phyloP scores from a whole-genome alignment of 2,888 invertebrate species.

The Xylocampa areola region DNA sequence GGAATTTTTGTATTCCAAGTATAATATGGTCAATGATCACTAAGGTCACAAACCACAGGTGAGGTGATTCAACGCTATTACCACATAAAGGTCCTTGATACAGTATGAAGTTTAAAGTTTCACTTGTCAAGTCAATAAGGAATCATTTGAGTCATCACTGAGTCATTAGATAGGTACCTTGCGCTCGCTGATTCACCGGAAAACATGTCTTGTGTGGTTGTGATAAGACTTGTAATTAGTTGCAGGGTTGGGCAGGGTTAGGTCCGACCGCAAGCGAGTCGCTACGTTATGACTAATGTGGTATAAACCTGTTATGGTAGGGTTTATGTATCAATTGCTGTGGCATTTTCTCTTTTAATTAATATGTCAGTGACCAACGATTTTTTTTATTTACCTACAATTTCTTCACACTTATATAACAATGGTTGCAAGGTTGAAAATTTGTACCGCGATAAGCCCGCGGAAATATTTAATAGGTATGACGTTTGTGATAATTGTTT shows the following conservation, averaged over 20 bases:
- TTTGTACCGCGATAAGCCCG: no score
- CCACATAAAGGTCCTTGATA: conserved; percentile 58
- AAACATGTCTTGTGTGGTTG: conserved; percentile 53
- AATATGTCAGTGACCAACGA: not conserved
- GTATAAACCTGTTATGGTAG: not conserved
- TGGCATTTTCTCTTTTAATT: conserved; percentile 21
- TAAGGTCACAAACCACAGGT: conserved; percentile 14
- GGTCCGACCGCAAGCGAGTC: conserved; percentile 40
- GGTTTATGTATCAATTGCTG: conserved; percentile 8
- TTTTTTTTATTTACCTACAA: conserved; percentile 3
- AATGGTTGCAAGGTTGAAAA: no score
- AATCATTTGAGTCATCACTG: conserved; percentile 70
- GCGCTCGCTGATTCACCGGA: conserved; percentile 58
- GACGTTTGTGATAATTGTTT: no score
- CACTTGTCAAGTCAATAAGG: conserved; percentile 58
- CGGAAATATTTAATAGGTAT: no score
- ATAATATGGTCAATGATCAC: conserved; percentile 11
- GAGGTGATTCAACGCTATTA: conserved; percentile 62
- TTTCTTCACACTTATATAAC: conserved; percentile 17
- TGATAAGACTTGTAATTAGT: conserved; percentile 46
- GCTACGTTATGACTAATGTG: conserved; percentile 14
- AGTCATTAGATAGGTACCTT: conserved; percentile 59
- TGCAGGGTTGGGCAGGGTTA: conserved; percentile 28
- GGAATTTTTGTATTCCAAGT: conserved; percentile 39
- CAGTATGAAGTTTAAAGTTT: conserved; percentile 50